These are phyloP conservation scores for Parambassis ranga DNA, from an alignment of 2,797 vertebrate genomes.

Conservation along the genomic window DNA sequence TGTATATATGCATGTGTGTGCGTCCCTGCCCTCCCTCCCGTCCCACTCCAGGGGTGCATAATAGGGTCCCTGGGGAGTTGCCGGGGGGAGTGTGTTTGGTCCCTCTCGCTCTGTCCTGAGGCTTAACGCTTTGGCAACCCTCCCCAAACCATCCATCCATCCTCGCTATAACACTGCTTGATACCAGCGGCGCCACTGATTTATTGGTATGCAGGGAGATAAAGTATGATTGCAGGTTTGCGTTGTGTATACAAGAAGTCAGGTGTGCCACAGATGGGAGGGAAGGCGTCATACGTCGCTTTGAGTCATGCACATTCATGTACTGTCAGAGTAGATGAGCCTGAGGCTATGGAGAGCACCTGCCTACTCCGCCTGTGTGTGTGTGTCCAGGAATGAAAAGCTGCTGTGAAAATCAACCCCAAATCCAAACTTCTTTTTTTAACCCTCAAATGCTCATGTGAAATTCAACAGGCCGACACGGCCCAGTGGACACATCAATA, in stretches of 20 bases:
- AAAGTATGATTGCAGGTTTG: conserved; percentile 8
- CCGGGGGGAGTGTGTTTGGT: conserved; percentile 49
- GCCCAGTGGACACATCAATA: conserved; percentile 56
- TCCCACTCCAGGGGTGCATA: conserved; percentile 63
- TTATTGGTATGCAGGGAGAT: conserved; percentile 44
- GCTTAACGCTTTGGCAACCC: conserved; percentile 49
- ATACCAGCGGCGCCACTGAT: conserved; percentile 59
- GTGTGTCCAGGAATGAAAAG: conserved; percentile 13
- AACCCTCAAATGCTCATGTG: conserved; percentile 27
- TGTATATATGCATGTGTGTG: conserved; percentile 59
- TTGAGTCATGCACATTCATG: conserved; percentile 41
- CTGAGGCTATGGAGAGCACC: conserved; percentile 60
- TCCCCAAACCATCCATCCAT: conserved; percentile 22
- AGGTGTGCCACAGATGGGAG: conserved; percentile 27
- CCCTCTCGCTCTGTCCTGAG: conserved; percentile 48
- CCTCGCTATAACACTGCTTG: conserved; percentile 57
- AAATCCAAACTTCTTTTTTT: neutral
- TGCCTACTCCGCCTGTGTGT: conserved; percentile 29
- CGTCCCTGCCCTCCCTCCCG: conserved; percentile 34
- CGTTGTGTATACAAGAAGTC: conserved; percentile 11
- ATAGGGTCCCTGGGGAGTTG: conserved; percentile 71
- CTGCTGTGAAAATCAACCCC: too few species aligned
- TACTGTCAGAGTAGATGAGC: conserved; percentile 53
- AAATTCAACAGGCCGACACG: conserved; percentile 63
- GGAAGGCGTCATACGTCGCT: conserved; percentile 40